A percentile compares a stretch with the other conserved stretches of the same genome.
Evolutionary conservation across 2,797 vertebrate genomes (phyloP).

Genomic region (Synanceia verrucosa): DNA sequence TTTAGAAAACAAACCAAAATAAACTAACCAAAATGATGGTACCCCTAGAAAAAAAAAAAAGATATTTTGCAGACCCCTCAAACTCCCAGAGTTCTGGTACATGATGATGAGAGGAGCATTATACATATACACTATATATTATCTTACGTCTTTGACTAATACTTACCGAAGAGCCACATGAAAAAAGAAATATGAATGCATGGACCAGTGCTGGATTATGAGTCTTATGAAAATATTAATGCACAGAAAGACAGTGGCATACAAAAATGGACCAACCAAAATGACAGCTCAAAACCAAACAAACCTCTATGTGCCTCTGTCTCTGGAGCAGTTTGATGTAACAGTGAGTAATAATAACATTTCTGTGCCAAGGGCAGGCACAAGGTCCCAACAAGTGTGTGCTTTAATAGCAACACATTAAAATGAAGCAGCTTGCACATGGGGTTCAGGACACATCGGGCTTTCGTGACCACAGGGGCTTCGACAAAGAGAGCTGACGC

Average conservation of each 20-base stretch:
- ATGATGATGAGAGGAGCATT: too few relatives aligned
- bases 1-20: too few relatives aligned
- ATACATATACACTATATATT: too few relatives aligned
- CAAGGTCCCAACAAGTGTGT: slow-evolving; percentile 68
- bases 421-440: slow-evolving; percentile 69
- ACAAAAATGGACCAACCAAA: slow-evolving; percentile 1
- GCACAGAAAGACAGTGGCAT: not conserved
- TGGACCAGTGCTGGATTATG: not conserved
- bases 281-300: slow-evolving; percentile 44
- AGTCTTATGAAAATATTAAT: not conserved
- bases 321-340: slow-evolving; percentile 71
- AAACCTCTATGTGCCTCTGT: slow-evolving; percentile 32
- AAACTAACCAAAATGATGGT: too few relatives aligned
- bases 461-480: slow-evolving; percentile 68
- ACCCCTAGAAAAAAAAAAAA: too few relatives aligned
- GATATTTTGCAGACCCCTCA: too few relatives aligned
- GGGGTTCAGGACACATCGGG: slow-evolving; percentile 67
- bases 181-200: slow-evolving; percentile 2
- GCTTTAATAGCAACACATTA: slow-evolving; percentile 69
- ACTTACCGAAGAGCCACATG: not conserved
- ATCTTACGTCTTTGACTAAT: not conserved
- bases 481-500: slow-evolving; percentile 68
- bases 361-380: slow-evolving; percentile 72
- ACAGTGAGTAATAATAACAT: slow-evolving; percentile 69
- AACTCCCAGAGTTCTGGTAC: too few relatives aligned